phyloP scores from a whole-genome alignment of 2,797 vertebrate species.

The Gadopsis bispinosus region DNA sequence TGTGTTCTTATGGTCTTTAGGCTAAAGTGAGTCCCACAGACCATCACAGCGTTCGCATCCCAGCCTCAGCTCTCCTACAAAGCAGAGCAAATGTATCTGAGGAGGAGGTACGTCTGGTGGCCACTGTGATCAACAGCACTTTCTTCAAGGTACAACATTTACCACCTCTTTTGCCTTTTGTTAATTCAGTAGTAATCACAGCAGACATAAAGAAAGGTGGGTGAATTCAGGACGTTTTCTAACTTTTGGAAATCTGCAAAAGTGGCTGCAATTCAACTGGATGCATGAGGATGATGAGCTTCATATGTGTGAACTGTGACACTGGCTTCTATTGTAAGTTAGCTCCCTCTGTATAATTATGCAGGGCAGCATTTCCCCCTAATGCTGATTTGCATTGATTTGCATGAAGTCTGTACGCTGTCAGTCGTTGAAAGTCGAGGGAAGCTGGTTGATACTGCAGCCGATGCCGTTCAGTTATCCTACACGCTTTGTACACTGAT shows the following conservation, averaged over 20 bases:
- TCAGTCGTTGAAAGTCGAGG: background rate
- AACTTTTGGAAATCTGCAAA: background rate
- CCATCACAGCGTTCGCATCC: conserved; percentile 59
- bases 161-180: background rate
- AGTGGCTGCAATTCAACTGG: background rate
- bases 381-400: conserved; percentile 5
- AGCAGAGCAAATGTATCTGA: accelerated
- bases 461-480: background rate
- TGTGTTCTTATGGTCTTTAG: conserved; percentile 38
- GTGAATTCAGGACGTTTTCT: background rate
- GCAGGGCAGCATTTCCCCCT: background rate
- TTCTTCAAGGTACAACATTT: conserved; percentile 56
- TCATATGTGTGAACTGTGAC: background rate
- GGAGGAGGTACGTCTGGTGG: conserved; percentile 46
- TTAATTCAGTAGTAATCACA: background rate
- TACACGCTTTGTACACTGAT: background rate
- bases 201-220: background rate
- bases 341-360: background rate
- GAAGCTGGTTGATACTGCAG: background rate
- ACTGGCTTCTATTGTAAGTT: too few relatives aligned
- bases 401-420: background rate
- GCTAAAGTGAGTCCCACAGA: accelerated
- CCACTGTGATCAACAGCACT: conserved; percentile 64
- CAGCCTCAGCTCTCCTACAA: conserved; percentile 67
- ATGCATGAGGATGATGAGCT: background rate